Base-by-base conservation (phyloP, 2,888 invertebrate species). In the Chymomyza amoena region DNA sequence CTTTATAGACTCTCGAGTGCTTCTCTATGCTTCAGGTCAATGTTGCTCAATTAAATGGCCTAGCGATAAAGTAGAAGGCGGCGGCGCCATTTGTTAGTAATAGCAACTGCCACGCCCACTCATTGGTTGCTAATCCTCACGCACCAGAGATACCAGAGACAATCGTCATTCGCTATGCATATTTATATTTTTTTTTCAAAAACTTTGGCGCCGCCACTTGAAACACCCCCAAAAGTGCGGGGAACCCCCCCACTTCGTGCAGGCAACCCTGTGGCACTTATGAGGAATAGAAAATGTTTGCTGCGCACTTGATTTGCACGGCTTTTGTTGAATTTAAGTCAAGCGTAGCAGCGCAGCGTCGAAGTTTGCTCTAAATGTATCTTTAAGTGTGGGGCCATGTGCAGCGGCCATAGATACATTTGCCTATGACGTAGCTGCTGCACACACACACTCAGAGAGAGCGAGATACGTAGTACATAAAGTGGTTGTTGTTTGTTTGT, bases 151-250 rank as follows among this genome's bases (percentile, higher is more conserved):
- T 20, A 54, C 15, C 16, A 20, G 7, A 28, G 25, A 57, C 57
- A 57, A 28, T 28, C 20, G 57, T 18, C n/a, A 57, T 61, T 63
- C 13, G 72, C 50, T 51, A 56, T 25, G 25, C 50, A 66, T 69
- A 15, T 56, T 51, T 36, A 59, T 65, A 64, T n/a, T n/a, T n/a
- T n/a, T 73, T 64, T 59, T 16, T 25, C 28, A 56, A 74, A 60
- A 78, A 77, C 76, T 81, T 80, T 87, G 84, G 86, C 88, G 88
- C 86, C 88, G 80, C 64, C 69, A 68, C 76, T 74, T 68, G 66
- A 76, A 74, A 76, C 57, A 16, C 28, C 61, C 65, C 75, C 66
- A 51, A 18, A 18, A 7, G 32, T 32, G 32, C 32, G 5, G 54
- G 54, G 54, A 54, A 54, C 13, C 16, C n/a, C n/a, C 54, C 32